phyloP scores from a whole-genome alignment of 1,140 invertebrate species.

The Drosophila virilis region DNA sequence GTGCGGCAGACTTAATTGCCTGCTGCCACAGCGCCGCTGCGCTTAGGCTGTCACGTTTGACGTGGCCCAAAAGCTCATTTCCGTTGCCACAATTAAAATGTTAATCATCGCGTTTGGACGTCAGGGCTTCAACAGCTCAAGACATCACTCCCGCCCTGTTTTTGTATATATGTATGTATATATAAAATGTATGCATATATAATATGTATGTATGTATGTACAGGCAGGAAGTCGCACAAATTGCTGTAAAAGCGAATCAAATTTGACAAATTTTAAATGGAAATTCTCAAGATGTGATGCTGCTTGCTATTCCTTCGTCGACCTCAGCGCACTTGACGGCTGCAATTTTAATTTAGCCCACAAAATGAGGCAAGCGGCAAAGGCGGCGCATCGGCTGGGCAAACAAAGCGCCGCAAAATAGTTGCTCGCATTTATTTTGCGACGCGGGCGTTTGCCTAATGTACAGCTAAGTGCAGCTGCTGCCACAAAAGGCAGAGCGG shows the following conservation, averaged over 20 bases:
- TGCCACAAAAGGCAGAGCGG: constrained; percentile 34
- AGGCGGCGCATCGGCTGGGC: constrained; percentile 39
- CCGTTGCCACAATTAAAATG: constrained; percentile 74
- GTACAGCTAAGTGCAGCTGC: constrained; percentile 65
- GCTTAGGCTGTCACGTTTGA: constrained; percentile 47
- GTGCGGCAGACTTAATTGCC: constrained; percentile 41
- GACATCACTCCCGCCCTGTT: constrained; percentile 25
- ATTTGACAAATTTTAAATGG: constrained; percentile 44
- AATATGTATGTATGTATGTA: neutral
- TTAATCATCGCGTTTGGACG: constrained; percentile 43
- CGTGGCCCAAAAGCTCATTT: constrained; percentile 62
- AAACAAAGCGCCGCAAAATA: constrained; percentile 72
- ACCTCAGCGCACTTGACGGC: constrained; percentile 55
- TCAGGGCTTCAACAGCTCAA: constrained; percentile 15
- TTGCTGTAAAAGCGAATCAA: constrained; percentile 27
- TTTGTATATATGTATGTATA: constrained; percentile 1
- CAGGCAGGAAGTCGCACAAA: constrained; percentile 8
- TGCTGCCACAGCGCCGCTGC: constrained; percentile 2
- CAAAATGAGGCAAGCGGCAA: constrained; percentile 55
- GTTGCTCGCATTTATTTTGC: constrained; percentile 66
- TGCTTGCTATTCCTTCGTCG: neutral
- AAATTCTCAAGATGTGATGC: constrained; percentile 4
- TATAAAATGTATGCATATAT: neutral
- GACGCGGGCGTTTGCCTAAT: constrained; percentile 61
- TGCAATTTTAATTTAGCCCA: constrained; percentile 78